Conservation (phyloP, 2,797 vertebrate species). For the Bufotes viridis region DNA sequence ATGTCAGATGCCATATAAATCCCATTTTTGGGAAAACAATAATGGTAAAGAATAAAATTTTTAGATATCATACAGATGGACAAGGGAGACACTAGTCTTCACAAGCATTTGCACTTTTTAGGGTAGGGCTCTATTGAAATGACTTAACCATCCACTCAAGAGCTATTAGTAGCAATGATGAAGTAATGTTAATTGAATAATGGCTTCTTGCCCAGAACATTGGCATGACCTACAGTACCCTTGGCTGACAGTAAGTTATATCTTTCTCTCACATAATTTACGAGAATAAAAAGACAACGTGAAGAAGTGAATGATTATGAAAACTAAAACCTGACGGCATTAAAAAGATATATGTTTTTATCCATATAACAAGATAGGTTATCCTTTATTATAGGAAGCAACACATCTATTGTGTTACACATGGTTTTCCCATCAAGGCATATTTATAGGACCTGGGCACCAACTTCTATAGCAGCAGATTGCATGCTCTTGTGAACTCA, state of each 20-base stretch:
- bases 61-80: background rate
- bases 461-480: background rate
- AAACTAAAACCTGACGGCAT: background rate
- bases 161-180: conserved; percentile 74
- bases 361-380: background rate
- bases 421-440: background rate
- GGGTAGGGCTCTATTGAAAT: conserved; percentile 71
- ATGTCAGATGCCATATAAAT: no score
- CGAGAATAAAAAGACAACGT: conserved; percentile 70
- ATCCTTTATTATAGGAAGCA: background rate
- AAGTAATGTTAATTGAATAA: conserved; percentile 81
- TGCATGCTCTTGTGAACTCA: no score
- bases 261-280: conserved; percentile 69
- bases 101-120: conserved; percentile 65
- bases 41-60: background rate
- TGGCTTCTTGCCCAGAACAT: conserved; percentile 76
- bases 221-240: conserved; percentile 77
- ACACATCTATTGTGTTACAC: background rate
- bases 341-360: background rate
- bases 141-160: conserved; percentile 76
- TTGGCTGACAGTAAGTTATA: conserved; percentile 73
- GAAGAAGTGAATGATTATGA: conserved; percentile 24
- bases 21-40: background rate
- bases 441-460: background rate
- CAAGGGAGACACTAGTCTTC: conserved; percentile 47